Percentiles rank a stretch among this genome's conserved stretches.
These are phyloP conservation scores for Agrochola lychnidis DNA, from an alignment of 2,888 invertebrate genomes.

Conservation along the genomic window DNA sequence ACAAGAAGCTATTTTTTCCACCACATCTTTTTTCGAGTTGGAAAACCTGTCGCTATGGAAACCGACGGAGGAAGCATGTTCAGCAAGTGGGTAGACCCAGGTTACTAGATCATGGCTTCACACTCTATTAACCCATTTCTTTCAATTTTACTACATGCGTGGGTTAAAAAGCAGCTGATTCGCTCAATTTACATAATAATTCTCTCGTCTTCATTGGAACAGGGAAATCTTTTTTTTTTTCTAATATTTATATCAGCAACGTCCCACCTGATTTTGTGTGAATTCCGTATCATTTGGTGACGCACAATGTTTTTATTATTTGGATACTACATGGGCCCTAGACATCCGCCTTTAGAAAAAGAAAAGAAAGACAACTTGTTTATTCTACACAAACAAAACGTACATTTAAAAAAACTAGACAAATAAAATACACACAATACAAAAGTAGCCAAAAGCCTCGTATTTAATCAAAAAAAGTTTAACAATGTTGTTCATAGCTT, in stretches of 20 bases:
- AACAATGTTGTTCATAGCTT: no score
- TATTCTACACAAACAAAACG: no score
- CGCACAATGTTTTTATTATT: conserved; percentile 35
- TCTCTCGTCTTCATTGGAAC: conserved; percentile 24
- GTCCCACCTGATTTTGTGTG: conserved; percentile 40
- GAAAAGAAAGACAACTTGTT: no score
- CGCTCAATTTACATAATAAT: conserved; percentile 50
- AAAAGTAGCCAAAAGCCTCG: no score
- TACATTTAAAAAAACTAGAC: no score
- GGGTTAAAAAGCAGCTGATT: conserved; percentile 56
- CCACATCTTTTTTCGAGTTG: not conserved
- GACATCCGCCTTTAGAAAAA: not conserved
- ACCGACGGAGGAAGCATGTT: not conserved
- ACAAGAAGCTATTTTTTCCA: not conserved
- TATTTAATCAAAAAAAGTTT: no score
- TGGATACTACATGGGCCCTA: not conserved
- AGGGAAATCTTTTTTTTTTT: conserved; percentile 29
- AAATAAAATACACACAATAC: no score
- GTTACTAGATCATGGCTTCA: conserved; percentile 60
- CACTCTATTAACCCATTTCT: conserved; percentile 58
- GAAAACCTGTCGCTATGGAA: not conserved
- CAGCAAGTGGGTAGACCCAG: conserved; percentile 53
- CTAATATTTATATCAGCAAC: conserved; percentile 38
- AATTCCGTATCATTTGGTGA: conserved; percentile 22
- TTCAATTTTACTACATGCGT: conserved; percentile 56